These are phyloP conservation scores for Antechinus stuartii DNA, from an alignment of 2,113 vertebrate species.

Conservation along the genomic window DNA sequence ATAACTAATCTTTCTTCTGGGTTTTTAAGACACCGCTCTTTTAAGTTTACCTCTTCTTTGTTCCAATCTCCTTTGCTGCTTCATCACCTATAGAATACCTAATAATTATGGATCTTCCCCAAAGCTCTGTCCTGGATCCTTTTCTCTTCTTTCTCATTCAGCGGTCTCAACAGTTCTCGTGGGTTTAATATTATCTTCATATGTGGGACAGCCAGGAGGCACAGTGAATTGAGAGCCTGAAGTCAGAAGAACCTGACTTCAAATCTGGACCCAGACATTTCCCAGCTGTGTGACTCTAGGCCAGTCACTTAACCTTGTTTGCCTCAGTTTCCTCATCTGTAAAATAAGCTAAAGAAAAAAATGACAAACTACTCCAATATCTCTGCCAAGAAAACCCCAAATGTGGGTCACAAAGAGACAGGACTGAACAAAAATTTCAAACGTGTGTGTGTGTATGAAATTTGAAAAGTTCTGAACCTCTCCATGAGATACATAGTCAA, in stretches of 20 bases:
- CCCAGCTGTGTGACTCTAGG: too few relatives aligned
- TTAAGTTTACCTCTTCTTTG: background rate
- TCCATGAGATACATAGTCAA: background rate
- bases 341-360: too few relatives aligned
- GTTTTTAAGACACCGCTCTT: background rate
- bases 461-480: background rate
- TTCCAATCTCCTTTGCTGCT: background rate
- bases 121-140: background rate
- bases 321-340: too few relatives aligned
- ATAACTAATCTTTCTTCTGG: background rate
- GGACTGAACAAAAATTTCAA: background rate
- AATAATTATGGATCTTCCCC: background rate
- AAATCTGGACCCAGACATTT: background rate
- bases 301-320: too few relatives aligned
- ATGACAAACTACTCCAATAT: too few relatives aligned
- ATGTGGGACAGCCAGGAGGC: background rate
- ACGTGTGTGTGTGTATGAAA: too few relatives aligned
- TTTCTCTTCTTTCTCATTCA: background rate
- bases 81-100: background rate
- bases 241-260: background rate
- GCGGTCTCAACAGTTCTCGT: background rate
- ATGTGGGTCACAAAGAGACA: too few relatives aligned
- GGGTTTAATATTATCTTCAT: background rate
- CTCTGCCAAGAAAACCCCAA: too few relatives aligned
- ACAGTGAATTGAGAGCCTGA: background rate